Conservation (phyloP, 2,797 vertebrate genomes). For the Naso thynnoides region DNA sequence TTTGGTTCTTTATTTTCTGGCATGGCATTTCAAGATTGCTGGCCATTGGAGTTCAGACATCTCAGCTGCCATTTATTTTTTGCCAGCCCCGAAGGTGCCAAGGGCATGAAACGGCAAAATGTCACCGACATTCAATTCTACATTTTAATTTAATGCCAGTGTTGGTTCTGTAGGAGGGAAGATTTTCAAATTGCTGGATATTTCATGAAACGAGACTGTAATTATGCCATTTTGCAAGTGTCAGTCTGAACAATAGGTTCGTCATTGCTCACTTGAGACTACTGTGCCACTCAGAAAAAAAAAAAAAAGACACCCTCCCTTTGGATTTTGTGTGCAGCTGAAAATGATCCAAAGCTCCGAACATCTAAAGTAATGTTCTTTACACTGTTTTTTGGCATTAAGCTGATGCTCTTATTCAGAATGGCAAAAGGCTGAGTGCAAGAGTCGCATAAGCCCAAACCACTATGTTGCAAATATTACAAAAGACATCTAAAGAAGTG, state of each 20-base stretch:
- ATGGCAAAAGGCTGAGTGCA: slow-evolving; percentile 18
- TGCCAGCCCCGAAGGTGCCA: neutral
- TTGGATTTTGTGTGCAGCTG: slow-evolving; percentile 1
- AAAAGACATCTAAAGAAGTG: slow-evolving; percentile 6
- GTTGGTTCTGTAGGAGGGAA: neutral
- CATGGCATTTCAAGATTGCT: slow-evolving; percentile 16
- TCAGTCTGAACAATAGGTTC: slow-evolving; percentile 14
- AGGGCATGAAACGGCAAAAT: slow-evolving; percentile 2
- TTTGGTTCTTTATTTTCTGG: slow-evolving; percentile 2
- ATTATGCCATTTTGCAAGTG: slow-evolving; percentile 17
- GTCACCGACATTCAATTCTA: slow-evolving; percentile 17
- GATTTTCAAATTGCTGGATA: slow-evolving; percentile 12
- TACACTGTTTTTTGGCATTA: slow-evolving; percentile 17
- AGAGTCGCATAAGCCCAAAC: slow-evolving; percentile 16
- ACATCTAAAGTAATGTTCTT: slow-evolving; percentile 16
- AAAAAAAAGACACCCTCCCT: neutral
- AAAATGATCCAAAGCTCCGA: slow-evolving; percentile 29
- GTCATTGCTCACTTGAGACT: slow-evolving; percentile 5
- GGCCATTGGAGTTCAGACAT: neutral
- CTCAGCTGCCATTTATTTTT: slow-evolving; percentile 9
- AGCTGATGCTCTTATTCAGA: slow-evolving; percentile 38
- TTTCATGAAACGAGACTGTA: slow-evolving; percentile 21
- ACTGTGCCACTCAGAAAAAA: neutral
- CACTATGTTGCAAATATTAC: neutral
- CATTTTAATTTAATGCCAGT: slow-evolving; percentile 16